phyloP scores from a whole-genome alignment of 2,113 vertebrate genomes.

The Abramis brama region DNA sequence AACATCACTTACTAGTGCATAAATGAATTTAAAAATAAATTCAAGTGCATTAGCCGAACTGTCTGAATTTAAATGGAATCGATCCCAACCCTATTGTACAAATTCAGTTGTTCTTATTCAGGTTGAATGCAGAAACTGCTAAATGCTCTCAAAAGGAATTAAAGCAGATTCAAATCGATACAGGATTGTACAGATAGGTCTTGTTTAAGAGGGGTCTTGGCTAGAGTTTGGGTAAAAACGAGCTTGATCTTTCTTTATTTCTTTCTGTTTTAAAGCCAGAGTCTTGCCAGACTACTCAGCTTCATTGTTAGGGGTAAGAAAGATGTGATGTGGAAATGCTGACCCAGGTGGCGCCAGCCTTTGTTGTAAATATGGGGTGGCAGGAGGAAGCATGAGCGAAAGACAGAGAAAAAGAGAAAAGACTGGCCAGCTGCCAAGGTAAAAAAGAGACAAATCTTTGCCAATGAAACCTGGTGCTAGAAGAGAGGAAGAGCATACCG shows the following conservation, averaged over 20 bases:
- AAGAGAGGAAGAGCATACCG: slow-evolving; percentile 2
- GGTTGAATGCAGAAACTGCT: neutral
- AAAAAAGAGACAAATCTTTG: slow-evolving; percentile 50
- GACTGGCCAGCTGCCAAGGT: slow-evolving; percentile 49
- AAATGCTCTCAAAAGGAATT: slow-evolving; percentile 22
- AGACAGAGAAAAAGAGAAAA: slow-evolving; percentile 4
- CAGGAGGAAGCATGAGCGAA: slow-evolving; percentile 33
- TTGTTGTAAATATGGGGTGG: slow-evolving; percentile 57
- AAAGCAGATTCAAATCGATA: slow-evolving; percentile 11
- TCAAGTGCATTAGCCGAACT: neutral
- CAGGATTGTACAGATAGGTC: neutral
- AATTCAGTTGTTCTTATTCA: neutral
- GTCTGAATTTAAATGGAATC: neutral
- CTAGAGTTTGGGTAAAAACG: slow-evolving; percentile 70
- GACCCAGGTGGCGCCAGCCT: slow-evolving; percentile 36
- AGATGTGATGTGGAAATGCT: slow-evolving; percentile 48
- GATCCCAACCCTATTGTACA: neutral
- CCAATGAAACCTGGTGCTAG: slow-evolving; percentile 40
- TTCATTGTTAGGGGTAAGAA: slow-evolving; percentile 33
- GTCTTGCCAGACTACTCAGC: slow-evolving; percentile 29
- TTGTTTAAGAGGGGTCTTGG: slow-evolving; percentile 52
- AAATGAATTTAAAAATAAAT: neutral
- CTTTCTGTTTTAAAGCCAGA: neutral
- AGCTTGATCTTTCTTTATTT: slow-evolving; percentile 9
- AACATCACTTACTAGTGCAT: neutral